Percentiles rank a stretch among this genome's conserved stretches.
These are phyloP conservation scores for Prosopocoilus inquinatus DNA, from an alignment of 2,888 invertebrate genomes.

Conservation along the genomic window DNA sequence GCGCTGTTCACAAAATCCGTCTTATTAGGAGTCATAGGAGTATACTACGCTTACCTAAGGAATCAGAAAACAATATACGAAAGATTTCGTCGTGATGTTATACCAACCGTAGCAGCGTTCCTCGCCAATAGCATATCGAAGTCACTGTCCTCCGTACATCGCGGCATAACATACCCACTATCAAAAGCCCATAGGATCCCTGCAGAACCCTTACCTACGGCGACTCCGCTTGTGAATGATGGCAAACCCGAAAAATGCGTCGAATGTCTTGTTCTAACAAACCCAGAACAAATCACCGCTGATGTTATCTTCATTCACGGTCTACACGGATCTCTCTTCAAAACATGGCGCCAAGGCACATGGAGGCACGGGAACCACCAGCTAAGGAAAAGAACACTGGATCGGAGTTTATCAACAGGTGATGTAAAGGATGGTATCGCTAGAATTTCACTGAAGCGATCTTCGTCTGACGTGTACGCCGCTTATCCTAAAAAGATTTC, in stretches of 20 bases:
- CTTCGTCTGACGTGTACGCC: constrained; percentile 34
- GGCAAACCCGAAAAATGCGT: constrained; percentile 44
- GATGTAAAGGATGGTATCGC: constrained; percentile 26
- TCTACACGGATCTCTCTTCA: constrained; percentile 71
- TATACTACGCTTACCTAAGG: constrained; percentile 44
- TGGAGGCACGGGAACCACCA: constrained; percentile 54
- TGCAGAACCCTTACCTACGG: constrained; percentile 3
- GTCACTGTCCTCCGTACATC: constrained; percentile 46
- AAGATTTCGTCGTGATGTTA: constrained; percentile 41
- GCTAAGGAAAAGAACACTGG: constrained; percentile 39
- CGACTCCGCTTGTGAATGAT: constrained; percentile 13
- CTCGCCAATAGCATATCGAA: constrained; percentile 46
- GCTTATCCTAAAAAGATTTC: constrained; percentile 36
- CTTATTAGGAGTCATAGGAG: constrained; percentile 42
- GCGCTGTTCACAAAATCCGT: constrained; percentile 41
- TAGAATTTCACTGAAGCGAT: constrained; percentile 34
- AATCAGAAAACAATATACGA: constrained; percentile 45
- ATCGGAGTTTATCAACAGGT: constrained; percentile 35
- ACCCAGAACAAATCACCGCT: constrained; percentile 44
- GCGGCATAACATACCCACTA: constrained; percentile 37
- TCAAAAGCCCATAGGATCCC: constrained; percentile 12
- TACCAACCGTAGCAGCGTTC: constrained; percentile 46
- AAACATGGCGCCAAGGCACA: constrained; percentile 80
- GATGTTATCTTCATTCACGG: constrained; percentile 86
- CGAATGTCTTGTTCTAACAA: constrained; percentile 43